Percentiles rank a stretch among this genome's conserved stretches.
phyloP scores from a whole-genome alignment of 2,797 vertebrate genomes.

The Halcyon smyrnensis region DNA sequence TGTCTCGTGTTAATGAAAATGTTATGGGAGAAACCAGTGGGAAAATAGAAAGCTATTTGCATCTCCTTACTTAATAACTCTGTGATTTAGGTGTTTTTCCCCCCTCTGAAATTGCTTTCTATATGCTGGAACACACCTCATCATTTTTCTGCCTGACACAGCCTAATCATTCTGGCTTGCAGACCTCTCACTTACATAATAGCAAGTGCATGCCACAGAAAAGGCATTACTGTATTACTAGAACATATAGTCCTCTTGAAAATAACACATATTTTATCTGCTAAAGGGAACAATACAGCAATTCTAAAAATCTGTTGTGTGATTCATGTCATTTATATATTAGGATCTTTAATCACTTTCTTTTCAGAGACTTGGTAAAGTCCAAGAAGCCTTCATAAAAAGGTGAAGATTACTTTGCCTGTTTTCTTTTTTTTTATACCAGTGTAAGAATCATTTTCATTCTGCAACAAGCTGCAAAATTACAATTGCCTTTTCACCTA shows the following conservation, averaged over 20 bases:
- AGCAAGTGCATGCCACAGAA: not conserved
- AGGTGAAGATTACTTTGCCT: not conserved
- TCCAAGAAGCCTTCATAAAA: not conserved
- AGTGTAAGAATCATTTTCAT: not conserved
- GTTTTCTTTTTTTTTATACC: not conserved
- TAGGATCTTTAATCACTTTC: not conserved
- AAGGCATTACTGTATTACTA: not conserved
- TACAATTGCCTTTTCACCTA: not conserved
- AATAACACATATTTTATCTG: not conserved
- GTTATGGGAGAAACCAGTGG: not conserved
- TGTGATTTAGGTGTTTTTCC: not conserved
- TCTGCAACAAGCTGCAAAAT: not conserved
- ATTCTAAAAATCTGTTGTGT: not conserved
- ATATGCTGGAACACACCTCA: not conserved
- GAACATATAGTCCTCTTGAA: not conserved
- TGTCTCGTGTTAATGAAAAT: not conserved
- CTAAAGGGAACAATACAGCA: not conserved
- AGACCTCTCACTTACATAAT: not conserved
- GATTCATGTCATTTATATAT: not conserved
- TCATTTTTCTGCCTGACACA: conserved; percentile 49
- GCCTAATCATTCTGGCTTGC: conserved; percentile 6
- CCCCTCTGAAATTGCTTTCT: conserved; percentile 20
- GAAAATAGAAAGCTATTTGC: conserved; percentile 7
- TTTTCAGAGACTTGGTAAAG: not conserved
- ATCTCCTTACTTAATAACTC: not conserved